Evolutionary conservation across 2,888 invertebrate genomes (phyloP).

Genomic region (Abrostola triplasia): DNA sequence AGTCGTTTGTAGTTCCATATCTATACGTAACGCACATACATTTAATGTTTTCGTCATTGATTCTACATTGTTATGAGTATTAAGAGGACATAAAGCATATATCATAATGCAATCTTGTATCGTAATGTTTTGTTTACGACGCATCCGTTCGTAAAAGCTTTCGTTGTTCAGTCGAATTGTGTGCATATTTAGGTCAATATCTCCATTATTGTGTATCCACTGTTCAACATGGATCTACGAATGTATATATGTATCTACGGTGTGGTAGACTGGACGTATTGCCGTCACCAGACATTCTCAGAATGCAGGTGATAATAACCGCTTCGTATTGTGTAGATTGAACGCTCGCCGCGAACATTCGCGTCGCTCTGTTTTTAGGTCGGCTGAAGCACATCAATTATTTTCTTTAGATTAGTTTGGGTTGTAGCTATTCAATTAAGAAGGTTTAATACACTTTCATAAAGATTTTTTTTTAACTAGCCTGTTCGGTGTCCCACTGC

Average conservation of each 20-base stretch:
- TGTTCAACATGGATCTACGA: constrained; percentile 8
- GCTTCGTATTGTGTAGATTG: not conserved
- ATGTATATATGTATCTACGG: constrained; percentile 5
- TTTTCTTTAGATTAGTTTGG: too few species aligned
- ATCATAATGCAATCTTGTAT: constrained; percentile 21
- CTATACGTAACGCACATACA: constrained; percentile 17
- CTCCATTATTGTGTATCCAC: constrained; percentile 20
- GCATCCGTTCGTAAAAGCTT: constrained; percentile 28
- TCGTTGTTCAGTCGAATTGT: constrained; percentile 29
- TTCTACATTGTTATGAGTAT: constrained; percentile 35
- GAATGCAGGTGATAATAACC: not conserved
- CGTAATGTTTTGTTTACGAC: constrained; percentile 42
- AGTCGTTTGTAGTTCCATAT: too few species aligned
- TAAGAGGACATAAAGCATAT: constrained; percentile 31
- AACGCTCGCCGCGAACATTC: not conserved
- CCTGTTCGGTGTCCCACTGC: too few species aligned
- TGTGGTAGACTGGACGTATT: constrained; percentile 6
- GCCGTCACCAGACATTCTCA: not conserved
- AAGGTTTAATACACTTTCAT: too few species aligned
- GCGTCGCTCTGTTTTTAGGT: not conserved
- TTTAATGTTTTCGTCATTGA: constrained; percentile 30
- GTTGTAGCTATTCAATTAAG: too few species aligned
- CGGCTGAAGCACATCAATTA: too few species aligned
- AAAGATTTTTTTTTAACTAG: too few species aligned
- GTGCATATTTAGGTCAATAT: constrained; percentile 45